These are phyloP conservation scores for Drosophila leontia DNA, from an alignment of 1,140 invertebrate genomes.

Conservation along the genomic window DNA sequence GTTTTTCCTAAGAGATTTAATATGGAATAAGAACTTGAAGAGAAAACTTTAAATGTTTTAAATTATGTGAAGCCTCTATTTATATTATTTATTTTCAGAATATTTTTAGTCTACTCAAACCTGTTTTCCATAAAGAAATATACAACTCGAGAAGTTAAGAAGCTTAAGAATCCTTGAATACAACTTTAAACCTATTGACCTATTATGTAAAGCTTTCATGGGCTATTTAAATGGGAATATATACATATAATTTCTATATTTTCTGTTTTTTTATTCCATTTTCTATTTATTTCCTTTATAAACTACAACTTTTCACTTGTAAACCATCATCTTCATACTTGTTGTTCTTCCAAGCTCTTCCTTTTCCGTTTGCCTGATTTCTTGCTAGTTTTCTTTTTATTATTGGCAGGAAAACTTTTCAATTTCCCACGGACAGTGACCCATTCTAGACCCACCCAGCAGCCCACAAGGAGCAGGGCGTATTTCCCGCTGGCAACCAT, in stretches of 20 bases:
- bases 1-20: not conserved
- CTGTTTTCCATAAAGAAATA: not conserved
- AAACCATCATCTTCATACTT: slow-evolving; percentile 40
- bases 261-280: not conserved
- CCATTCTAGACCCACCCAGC: slow-evolving; percentile 16
- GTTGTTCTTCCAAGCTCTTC: slow-evolving; percentile 22
- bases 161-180: not conserved
- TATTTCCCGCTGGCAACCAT: slow-evolving; percentile 54
- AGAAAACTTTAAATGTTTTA: not conserved
- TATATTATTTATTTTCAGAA: not conserved
- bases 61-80: not conserved
- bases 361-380: slow-evolving; percentile 38
- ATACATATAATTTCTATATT: not conserved
- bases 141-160: not conserved
- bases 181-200: not conserved
- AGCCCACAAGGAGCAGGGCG: not conserved
- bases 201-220: not conserved
- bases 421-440: slow-evolving; percentile 47
- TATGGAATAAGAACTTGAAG: not conserved
- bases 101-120: not conserved
- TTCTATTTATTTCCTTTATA: not conserved
- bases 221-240: not conserved
- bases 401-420: slow-evolving; percentile 42
- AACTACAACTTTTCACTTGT: slow-evolving; percentile 21
- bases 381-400: slow-evolving; percentile 22